Conservation (phyloP, 2,113 vertebrate genomes). For the Alethe castanea region DNA sequence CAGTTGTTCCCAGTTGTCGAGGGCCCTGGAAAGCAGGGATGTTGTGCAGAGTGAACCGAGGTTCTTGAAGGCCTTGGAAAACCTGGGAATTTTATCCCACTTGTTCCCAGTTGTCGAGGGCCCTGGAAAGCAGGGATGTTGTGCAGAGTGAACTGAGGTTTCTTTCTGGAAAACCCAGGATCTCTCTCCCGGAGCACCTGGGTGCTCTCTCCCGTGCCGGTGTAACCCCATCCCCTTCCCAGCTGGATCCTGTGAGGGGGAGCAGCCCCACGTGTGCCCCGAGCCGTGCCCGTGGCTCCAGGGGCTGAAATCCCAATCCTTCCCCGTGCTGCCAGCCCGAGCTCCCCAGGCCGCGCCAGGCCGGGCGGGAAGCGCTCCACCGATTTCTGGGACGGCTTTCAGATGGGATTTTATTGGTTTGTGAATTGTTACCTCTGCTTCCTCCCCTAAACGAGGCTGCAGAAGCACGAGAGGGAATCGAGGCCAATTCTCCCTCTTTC, state of each 20-base stretch:
- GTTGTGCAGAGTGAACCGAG: background rate
- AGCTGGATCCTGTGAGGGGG: background rate
- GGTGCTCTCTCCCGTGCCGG: background rate
- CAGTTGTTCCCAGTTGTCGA: too few relatives aligned
- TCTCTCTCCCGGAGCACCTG: background rate
- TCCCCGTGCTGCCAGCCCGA: background rate
- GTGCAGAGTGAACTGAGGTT: too few relatives aligned
- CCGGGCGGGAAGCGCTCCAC: background rate
- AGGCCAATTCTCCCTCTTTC: background rate
- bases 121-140: too few relatives aligned
- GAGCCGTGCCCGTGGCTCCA: conserved; percentile 2
- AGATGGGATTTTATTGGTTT: background rate
- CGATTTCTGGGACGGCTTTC: background rate
- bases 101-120: too few relatives aligned
- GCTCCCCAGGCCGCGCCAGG: background rate
- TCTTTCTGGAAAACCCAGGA: too few relatives aligned
- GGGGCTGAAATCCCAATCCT: too few relatives aligned
- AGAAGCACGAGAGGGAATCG: background rate
- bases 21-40: background rate
- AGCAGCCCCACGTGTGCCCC: background rate
- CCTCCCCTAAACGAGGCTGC: background rate
- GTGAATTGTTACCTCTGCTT: background rate
- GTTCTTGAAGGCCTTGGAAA: background rate
- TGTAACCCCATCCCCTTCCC: background rate
- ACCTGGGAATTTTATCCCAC: too few relatives aligned